phyloP scores from a whole-genome alignment of 2,888 invertebrate species.

The Flabesymbios commensalis region DNA sequence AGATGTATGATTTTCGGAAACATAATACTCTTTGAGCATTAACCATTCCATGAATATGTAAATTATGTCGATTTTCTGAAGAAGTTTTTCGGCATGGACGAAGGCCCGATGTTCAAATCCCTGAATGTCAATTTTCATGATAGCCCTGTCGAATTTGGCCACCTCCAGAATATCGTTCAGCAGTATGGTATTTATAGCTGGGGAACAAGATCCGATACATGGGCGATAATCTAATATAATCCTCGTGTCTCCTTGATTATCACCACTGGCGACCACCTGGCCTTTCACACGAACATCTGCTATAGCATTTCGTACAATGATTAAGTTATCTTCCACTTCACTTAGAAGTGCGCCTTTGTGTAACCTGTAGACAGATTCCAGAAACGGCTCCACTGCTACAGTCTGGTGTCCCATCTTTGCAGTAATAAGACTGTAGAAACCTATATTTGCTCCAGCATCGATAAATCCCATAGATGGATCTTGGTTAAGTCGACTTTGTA shows the following conservation, averaged over 20 bases:
- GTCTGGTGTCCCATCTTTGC: conserved; percentile 31
- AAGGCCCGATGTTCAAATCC: conserved; percentile 34
- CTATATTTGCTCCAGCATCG: conserved; percentile 39
- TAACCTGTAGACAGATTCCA: conserved; percentile 20
- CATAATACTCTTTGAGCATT: conserved; percentile 22
- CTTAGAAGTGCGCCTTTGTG: conserved; percentile 22
- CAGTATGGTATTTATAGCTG: conserved; percentile 27
- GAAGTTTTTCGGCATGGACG: conserved; percentile 18
- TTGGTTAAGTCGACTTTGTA: conserved; percentile 20
- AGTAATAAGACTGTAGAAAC: conserved; percentile 34
- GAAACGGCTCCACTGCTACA: conserved; percentile 33
- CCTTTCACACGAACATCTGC: conserved; percentile 22
- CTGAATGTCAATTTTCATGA: conserved; percentile 30
- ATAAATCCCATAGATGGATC: conserved; percentile 26
- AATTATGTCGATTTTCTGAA: conserved; percentile 18
- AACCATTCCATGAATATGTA: conserved; percentile 39
- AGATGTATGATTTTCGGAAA: conserved; percentile 4
- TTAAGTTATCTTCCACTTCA: conserved; percentile 3
- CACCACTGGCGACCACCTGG: conserved; percentile 22
- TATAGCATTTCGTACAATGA: conserved; percentile 24
- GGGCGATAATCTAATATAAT: conserved; percentile 14
- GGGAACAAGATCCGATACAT: conserved; percentile 32
- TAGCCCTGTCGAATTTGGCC: background rate
- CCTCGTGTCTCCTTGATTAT: conserved; percentile 37
- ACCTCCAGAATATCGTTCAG: conserved; percentile 32